A percentile compares a stretch with the other conserved stretches of the same genome.
phyloP scores from a whole-genome alignment of 2,113 vertebrate genomes.

The Lepidothrix coronata region DNA sequence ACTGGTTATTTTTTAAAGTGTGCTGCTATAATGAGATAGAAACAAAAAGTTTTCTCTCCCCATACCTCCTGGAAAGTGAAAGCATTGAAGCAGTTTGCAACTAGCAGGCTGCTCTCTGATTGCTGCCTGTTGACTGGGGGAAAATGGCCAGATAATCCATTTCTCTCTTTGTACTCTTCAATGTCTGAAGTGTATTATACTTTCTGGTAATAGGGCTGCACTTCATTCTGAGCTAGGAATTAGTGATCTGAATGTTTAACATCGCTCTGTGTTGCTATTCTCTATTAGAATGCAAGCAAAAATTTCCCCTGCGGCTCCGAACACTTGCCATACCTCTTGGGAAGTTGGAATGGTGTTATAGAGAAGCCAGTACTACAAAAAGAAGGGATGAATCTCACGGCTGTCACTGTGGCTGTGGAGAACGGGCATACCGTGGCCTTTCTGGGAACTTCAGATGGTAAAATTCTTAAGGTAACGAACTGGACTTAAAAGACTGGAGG shows the following conservation, averaged over 20 bases:
- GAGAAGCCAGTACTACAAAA: constrained; percentile 59
- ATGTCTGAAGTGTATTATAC: background rate
- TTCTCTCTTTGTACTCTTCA: background rate
- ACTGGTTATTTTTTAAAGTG: background rate
- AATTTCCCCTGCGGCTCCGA: constrained; percentile 85
- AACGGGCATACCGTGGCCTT: constrained; percentile 85
- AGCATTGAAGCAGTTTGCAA: background rate
- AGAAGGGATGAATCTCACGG: constrained; percentile 77
- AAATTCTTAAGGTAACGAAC: constrained; percentile 80
- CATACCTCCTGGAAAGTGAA: background rate
- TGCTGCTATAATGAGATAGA: background rate
- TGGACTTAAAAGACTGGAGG: background rate
- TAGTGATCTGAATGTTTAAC: constrained; percentile 54
- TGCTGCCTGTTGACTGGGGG: background rate
- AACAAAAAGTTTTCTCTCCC: background rate
- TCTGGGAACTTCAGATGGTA: constrained; percentile 84
- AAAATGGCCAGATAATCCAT: background rate
- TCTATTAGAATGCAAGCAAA: constrained; percentile 60
- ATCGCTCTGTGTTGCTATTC: constrained; percentile 23
- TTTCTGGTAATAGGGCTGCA: background rate
- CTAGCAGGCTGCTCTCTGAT: constrained; percentile 1
- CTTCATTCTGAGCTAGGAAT: constrained; percentile 15
- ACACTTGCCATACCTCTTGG: constrained; percentile 90
- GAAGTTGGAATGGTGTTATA: constrained; percentile 77
- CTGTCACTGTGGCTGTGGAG: constrained; percentile 85